Evolutionary conservation across 2,888 invertebrate genomes (phyloP).

Genomic region (Xylocampa areola): DNA sequence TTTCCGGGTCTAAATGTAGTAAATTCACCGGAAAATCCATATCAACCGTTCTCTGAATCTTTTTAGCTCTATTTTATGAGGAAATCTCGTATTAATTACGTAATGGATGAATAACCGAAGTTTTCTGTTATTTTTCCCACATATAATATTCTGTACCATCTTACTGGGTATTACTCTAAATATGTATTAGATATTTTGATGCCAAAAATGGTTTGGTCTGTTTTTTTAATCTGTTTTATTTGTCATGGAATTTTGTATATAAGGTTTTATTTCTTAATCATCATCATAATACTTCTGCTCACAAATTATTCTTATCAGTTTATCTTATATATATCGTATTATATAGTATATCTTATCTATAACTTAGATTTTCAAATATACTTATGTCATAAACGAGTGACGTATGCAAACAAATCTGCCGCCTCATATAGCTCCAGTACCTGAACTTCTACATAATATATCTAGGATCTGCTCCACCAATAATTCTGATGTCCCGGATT

Average conservation of each 20-base stretch:
- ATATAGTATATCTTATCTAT: too few species aligned
- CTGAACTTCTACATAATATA: constrained; percentile 32
- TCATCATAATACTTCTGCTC: too few species aligned
- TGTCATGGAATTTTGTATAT: too few species aligned
- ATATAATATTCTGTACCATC: neutral
- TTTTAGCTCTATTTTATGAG: constrained; percentile 3
- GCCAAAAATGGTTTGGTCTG: neutral
- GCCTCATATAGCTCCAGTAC: constrained; percentile 2
- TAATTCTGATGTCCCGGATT: constrained; percentile 28
- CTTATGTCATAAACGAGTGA: constrained; percentile 4
- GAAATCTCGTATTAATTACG: constrained; percentile 13
- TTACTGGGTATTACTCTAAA: neutral
- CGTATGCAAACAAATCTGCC: constrained; percentile 9
- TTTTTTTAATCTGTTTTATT: neutral
- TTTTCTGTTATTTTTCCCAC: neutral
- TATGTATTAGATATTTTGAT: neutral
- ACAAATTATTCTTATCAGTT: too few species aligned
- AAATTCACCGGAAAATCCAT: constrained; percentile 15
- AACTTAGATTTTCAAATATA: too few species aligned
- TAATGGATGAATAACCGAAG: constrained; percentile 1
- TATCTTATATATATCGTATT: too few species aligned
- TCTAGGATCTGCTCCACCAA: constrained; percentile 33
- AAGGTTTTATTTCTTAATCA: too few species aligned
- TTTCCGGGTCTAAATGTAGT: constrained; percentile 13
- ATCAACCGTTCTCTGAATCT: constrained; percentile 1